Evolutionary conservation across 2,888 invertebrate species (phyloP).

Genomic region (Palloptera scutellata): DNA sequence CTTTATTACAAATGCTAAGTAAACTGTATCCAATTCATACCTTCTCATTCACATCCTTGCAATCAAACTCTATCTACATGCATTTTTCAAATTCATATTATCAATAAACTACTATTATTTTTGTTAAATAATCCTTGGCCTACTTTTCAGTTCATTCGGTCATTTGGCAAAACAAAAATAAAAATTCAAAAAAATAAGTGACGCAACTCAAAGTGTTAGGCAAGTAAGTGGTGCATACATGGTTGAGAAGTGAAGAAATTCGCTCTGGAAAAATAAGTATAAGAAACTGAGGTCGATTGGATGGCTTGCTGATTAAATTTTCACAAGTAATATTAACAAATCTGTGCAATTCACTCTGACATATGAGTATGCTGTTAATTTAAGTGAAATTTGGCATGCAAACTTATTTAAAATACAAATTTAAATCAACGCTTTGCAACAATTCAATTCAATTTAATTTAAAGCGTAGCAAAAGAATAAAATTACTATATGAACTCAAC

Average conservation of each 20-base stretch:
- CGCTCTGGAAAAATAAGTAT: no score
- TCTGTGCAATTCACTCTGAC: neutral
- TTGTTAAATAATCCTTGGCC: constrained; percentile 26
- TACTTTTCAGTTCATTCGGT: constrained; percentile 19
- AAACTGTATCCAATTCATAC: no score
- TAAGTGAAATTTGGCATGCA: constrained; percentile 12
- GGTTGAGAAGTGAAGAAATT: no score
- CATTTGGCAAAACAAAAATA: neutral
- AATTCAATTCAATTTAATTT: constrained; percentile 10
- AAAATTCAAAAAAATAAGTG: neutral
- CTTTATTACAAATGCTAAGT: no score
- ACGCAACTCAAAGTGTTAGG: neutral
- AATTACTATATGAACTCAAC: no score
- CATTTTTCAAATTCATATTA: no score
- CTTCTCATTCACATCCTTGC: no score
- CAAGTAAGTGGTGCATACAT: neutral
- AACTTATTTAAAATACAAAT: neutral
- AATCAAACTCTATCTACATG: no score
- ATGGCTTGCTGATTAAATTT: no score
- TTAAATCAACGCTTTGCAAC: neutral
- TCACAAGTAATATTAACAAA: no score
- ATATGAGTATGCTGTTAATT: neutral
- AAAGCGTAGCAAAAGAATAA: neutral
- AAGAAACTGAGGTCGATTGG: no score
- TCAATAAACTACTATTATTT: no score